These are phyloP conservation scores for Folsomia manolachei DNA, from an alignment of 2,888 invertebrate species.

Conservation along the genomic window DNA sequence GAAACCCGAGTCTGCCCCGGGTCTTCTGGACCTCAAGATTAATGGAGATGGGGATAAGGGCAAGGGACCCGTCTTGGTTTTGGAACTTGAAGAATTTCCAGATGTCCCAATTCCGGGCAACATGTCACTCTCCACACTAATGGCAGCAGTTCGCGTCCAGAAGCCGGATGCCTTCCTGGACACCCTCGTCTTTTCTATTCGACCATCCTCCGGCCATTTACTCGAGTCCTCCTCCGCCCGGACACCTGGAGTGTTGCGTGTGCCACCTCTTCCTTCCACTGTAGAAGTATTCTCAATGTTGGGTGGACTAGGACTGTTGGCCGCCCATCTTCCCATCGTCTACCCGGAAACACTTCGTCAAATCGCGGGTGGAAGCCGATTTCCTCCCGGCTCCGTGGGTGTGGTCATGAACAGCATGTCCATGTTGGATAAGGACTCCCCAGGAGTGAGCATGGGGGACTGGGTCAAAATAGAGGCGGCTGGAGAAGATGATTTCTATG, in stretches of 20 bases:
- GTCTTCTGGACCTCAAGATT: conserved; percentile 33
- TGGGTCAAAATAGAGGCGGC: conserved; percentile 65
- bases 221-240: background rate
- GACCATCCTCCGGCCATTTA: conserved; percentile 27
- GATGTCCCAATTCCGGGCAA: conserved; percentile 42
- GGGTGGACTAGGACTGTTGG: conserved; percentile 83
- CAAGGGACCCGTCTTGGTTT: conserved; percentile 39
- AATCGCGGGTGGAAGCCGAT: conserved; percentile 52
- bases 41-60: conserved; percentile 29
- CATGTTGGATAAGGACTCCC: conserved; percentile 48
- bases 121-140: conserved; percentile 34
- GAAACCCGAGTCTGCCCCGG: conserved; percentile 39
- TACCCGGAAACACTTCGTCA: conserved; percentile 73
- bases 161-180: conserved; percentile 44
- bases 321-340: conserved; percentile 82
- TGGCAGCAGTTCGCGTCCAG: conserved; percentile 44
- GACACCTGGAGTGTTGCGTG: conserved; percentile 46
- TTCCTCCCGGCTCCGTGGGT: conserved; percentile 33
- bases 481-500: conserved; percentile 59
- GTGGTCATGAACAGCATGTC: conserved; percentile 35
- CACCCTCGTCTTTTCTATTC: conserved; percentile 37
- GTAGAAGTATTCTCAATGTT: conserved; percentile 82
- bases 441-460: conserved; percentile 53
- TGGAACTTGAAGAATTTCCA: conserved; percentile 48
- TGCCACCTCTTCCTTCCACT: conserved; percentile 57